These are phyloP conservation scores for Ahaetulla prasina DNA, from an alignment of 2,113 vertebrate genomes.

Conservation along the genomic window DNA sequence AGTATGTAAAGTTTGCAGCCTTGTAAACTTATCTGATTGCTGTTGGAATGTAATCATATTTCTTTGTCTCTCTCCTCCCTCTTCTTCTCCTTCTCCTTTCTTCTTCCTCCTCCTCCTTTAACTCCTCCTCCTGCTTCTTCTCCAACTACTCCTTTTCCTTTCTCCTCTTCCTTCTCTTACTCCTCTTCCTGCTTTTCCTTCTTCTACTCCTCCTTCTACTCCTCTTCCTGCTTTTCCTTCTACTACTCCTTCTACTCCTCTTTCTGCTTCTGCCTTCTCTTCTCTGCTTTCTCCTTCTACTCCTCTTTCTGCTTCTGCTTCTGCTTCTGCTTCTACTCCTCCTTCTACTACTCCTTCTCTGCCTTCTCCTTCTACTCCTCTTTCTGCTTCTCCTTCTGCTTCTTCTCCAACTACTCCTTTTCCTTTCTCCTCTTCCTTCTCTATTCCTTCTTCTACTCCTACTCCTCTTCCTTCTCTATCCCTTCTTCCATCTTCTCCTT, in stretches of 20 bases:
- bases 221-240: background rate
- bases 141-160: background rate
- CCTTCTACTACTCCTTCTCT: too few relatives aligned
- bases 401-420: too few relatives aligned
- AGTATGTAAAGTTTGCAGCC: background rate
- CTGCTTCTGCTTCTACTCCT: fast-evolving
- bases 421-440: too few relatives aligned
- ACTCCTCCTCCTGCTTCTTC: background rate
- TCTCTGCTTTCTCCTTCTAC: too few relatives aligned
- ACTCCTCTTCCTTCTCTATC: background rate
- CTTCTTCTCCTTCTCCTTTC: too few relatives aligned
- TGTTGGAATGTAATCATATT: background rate
- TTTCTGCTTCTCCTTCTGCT: too few relatives aligned
- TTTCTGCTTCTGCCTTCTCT: too few relatives aligned
- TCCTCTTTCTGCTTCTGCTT: too few relatives aligned
- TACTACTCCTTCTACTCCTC: too few relatives aligned
- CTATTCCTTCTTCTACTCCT: too few relatives aligned
- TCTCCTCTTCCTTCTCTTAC: too few relatives aligned
- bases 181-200: background rate
- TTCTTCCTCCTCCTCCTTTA: background rate
- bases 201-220: too few relatives aligned
- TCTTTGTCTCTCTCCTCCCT: background rate
- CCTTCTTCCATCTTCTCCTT: background rate
- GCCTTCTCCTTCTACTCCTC: background rate
- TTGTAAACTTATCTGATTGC: background rate